phyloP scores from a whole-genome alignment of 2,113 vertebrate genomes.

The Tyto alba region DNA sequence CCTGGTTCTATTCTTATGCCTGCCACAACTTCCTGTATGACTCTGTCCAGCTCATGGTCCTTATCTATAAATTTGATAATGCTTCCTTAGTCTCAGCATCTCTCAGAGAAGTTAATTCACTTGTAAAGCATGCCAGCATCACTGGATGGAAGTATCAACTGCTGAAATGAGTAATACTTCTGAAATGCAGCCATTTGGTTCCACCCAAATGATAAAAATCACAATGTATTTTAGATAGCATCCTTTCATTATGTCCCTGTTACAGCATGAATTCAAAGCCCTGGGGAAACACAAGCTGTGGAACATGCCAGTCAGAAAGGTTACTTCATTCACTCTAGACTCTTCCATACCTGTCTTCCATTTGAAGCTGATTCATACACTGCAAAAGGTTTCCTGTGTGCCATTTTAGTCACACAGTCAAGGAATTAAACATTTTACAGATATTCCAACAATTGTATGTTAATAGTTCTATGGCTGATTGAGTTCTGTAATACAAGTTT shows the following conservation, averaged over 20 bases:
- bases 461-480: neutral
- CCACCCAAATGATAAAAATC: slow-evolving; percentile 45
- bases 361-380: neutral
- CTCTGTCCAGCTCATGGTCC: slow-evolving; percentile 4
- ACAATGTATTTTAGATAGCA: neutral
- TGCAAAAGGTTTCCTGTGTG: neutral
- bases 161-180: slow-evolving; percentile 26
- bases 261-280: slow-evolving; percentile 43
- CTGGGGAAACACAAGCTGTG: neutral
- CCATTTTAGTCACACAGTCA: neutral
- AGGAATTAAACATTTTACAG: neutral
- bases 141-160: neutral
- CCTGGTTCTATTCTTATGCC: slow-evolving; percentile 22
- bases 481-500: neutral
- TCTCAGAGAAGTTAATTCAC: neutral
- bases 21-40: neutral
- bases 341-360: slow-evolving; percentile 10
- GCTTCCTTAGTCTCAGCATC: neutral
- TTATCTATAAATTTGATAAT: neutral
- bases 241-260: slow-evolving; percentile 26
- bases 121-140: neutral
- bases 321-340: slow-evolving; percentile 12
- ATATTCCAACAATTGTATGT: neutral
- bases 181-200: slow-evolving; percentile 36
- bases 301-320: slow-evolving; percentile 8